A percentile compares a stretch with the other conserved stretches of the same genome.
Evolutionary conservation across 2,113 vertebrate species (phyloP).

Genomic region (Sigmodon hispidus): DNA sequence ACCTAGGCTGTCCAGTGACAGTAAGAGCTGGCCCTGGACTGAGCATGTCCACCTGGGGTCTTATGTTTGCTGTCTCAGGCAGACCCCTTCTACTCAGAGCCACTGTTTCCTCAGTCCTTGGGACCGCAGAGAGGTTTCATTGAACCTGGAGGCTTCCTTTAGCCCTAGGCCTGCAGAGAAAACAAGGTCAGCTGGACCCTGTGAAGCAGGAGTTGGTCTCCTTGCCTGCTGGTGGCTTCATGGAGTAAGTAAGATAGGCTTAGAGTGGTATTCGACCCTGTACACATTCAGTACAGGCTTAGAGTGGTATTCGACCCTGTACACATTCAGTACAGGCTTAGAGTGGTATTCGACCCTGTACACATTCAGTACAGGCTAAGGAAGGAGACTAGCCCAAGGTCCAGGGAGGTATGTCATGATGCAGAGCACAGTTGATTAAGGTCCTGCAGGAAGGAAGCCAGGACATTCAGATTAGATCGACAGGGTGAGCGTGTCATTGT

Average conservation of each 20-base stretch:
- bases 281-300: too few relatives aligned
- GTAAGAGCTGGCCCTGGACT: not conserved
- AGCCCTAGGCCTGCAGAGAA: not conserved
- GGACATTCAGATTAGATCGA: not conserved
- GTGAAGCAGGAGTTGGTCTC: not conserved
- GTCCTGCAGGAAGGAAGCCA: not conserved
- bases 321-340: too few relatives aligned
- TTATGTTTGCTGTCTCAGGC: not conserved
- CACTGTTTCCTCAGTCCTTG: not conserved
- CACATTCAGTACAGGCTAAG: not conserved
- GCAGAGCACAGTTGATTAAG: not conserved
- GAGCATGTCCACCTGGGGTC: not conserved
- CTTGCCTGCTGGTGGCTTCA: not conserved
- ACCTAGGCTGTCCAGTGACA: not conserved
- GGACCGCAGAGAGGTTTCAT: too few relatives aligned
- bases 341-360: too few relatives aligned
- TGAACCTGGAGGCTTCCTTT: not conserved
- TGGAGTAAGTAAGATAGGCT: fast-evolving
- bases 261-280: too few relatives aligned
- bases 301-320: too few relatives aligned
- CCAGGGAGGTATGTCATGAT: not conserved
- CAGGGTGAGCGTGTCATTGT: not conserved
- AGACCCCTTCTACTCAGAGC: not conserved
- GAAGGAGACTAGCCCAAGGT: not conserved
- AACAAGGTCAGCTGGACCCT: not conserved